These are phyloP conservation scores for Emydura subglobosa DNA, from an alignment of 2,113 vertebrate species.

Conservation along the genomic window DNA sequence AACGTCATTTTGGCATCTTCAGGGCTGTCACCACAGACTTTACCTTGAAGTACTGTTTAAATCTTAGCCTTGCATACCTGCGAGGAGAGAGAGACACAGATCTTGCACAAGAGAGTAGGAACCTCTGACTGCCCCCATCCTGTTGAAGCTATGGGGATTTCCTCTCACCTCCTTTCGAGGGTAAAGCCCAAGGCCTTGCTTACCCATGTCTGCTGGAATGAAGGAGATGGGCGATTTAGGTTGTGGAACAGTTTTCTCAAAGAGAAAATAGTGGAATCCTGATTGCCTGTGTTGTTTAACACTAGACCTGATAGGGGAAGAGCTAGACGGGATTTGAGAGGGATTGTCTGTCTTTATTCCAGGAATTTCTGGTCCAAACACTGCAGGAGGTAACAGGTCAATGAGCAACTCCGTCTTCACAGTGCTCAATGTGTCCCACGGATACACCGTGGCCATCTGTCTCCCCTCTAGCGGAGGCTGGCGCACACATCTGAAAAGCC, in stretches of 20 bases:
- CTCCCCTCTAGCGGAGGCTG: background rate
- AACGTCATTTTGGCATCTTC: slow-evolving; percentile 86
- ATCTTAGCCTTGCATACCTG: slow-evolving; percentile 95
- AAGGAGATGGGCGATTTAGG: background rate
- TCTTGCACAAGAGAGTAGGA: background rate
- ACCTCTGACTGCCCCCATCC: background rate
- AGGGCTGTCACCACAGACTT: slow-evolving; percentile 91
- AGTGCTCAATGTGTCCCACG: no score
- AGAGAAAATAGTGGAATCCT: background rate
- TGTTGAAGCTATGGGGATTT: background rate
- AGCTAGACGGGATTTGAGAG: background rate
- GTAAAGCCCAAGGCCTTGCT: background rate
- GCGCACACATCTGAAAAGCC: background rate
- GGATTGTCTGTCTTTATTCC: no score
- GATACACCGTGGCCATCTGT: no score
- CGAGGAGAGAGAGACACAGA: background rate
- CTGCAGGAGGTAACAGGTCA: background rate
- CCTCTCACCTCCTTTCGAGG: background rate
- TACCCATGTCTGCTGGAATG: background rate
- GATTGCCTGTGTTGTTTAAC: accelerated
- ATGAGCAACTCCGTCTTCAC: no score
- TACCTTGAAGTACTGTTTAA: slow-evolving; percentile 96
- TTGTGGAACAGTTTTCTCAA: background rate
- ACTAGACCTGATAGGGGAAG: accelerated
- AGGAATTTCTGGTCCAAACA: background rate